A percentile compares a stretch with the other conserved stretches of the same genome.
phyloP scores from a whole-genome alignment of 2,797 vertebrate genomes.

The Margarornis squamiger region DNA sequence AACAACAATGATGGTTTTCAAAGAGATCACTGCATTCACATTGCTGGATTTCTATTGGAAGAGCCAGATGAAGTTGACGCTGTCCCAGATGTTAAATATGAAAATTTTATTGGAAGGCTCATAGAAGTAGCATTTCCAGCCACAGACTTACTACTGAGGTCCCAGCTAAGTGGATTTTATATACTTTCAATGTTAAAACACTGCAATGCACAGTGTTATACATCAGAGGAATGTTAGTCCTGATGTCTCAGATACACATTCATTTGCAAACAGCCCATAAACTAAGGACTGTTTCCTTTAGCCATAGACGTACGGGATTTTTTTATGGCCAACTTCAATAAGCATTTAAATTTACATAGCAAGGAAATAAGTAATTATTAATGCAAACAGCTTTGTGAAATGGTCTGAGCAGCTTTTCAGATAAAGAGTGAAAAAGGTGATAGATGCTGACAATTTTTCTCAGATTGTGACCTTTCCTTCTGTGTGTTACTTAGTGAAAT shows the following conservation, averaged over 20 bases:
- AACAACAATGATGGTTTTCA: background rate
- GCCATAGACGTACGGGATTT: background rate
- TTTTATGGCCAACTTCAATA: background rate
- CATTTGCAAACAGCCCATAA: background rate
- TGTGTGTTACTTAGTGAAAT: background rate
- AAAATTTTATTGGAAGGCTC: background rate
- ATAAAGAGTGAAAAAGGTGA: background rate
- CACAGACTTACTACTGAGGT: background rate
- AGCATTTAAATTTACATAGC: background rate
- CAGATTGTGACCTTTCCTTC: background rate
- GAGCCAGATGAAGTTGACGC: background rate
- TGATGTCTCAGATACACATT: background rate
- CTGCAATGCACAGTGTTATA: background rate
- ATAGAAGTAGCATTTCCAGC: background rate
- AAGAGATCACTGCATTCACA: background rate
- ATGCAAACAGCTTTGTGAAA: background rate
- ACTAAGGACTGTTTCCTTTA: background rate
- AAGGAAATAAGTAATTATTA: background rate
- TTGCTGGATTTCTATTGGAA: background rate
- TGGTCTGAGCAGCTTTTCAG: background rate
- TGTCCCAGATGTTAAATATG: background rate
- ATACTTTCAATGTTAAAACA: background rate
- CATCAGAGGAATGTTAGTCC: background rate
- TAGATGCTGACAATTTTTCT: background rate
- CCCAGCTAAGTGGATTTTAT: background rate